Evolutionary conservation across 2,888 invertebrate species (phyloP), one percentile per base, ranked within the genome.

Genomic region (Bombyx huttoni): DNA sequence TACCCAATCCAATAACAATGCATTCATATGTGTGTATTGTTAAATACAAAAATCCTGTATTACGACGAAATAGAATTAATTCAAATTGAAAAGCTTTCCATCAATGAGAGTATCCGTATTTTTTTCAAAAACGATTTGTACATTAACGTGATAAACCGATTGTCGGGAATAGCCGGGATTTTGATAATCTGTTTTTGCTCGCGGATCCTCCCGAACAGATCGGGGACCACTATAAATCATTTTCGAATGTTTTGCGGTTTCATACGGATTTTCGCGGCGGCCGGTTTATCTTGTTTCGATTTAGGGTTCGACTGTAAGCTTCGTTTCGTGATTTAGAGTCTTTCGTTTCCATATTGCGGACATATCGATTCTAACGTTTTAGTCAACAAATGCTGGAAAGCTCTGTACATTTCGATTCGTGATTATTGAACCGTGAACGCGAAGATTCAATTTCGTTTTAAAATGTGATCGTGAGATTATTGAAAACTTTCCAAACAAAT

Each of bases 101-200:
- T 7, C 40, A 7, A 48, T n/a, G 33, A 50, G 8, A 47, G 40
- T 34, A 46, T 52, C 34, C 24, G 24, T 24, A 24, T 24, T 12
- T 46, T 46, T 47, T 49, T 50, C 12, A 13, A 34, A 14, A 46
- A 51, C 47, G 10, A 71, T 70, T 67, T 24, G 60, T 68, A 68
- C 57, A 58, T 70, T 63, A 54, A 53, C 53, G 65, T 63, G 61
- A 61, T 68, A 70, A 76, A 70, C 67, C 73, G 75, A 78, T 79
- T 76, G 76, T 73, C 68, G 72, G 70, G 57, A 72, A 76, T 75
- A 77, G 75, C 77, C 70, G 70, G 80, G 75, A 77, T 78, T 77
- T 71, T 73, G 76, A 81, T 85, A 83, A 84, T 81, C 81, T 83
- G 80, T 83, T 84, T 81, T 82, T 80, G 74, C 71, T 65, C 72